Conservation (phyloP, 2,113 vertebrate species). For the Callopanchax toddi region DNA sequence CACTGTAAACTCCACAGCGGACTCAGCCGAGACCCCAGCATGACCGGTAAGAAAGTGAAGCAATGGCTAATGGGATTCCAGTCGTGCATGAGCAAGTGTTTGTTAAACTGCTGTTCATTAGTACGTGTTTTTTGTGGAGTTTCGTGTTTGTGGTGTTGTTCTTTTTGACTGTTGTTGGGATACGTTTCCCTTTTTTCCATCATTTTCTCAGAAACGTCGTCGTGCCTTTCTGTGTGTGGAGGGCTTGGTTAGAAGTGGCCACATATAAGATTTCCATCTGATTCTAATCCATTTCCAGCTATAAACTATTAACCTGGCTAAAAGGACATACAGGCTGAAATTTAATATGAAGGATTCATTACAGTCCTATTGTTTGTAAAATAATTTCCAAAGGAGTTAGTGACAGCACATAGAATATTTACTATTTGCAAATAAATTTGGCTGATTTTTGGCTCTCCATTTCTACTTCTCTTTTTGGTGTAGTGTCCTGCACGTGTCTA, state of each 20-base stretch:
- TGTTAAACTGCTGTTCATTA: slow-evolving; percentile 57
- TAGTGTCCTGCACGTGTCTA: slow-evolving; percentile 85
- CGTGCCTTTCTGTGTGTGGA: slow-evolving; percentile 60
- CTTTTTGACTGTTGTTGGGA: slow-evolving; percentile 46
- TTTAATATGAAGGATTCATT: slow-evolving; percentile 15
- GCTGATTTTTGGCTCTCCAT: slow-evolving; percentile 46
- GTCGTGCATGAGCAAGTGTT: slow-evolving; percentile 68
- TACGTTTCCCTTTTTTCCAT: slow-evolving; percentile 53
- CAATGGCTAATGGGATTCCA: not conserved
- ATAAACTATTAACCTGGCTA: slow-evolving; percentile 35
- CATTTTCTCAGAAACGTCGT: slow-evolving; percentile 57
- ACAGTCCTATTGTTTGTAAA: slow-evolving; percentile 18
- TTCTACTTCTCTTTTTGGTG: slow-evolving; percentile 68
- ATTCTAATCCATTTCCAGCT: slow-evolving; percentile 55
- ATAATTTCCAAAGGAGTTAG: slow-evolving; percentile 7
- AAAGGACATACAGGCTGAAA: slow-evolving; percentile 32
- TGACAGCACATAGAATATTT: slow-evolving; percentile 11
- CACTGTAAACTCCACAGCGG: slow-evolving; percentile 97
- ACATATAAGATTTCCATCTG: slow-evolving; percentile 50
- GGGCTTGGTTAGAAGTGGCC: slow-evolving; percentile 72
- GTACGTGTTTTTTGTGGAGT: slow-evolving; percentile 53
- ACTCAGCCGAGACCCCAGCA: slow-evolving; percentile 93
- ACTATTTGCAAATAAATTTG: slow-evolving; percentile 29
- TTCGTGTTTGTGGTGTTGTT: slow-evolving; percentile 49
- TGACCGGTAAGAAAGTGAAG: slow-evolving; percentile 89